Evolutionary conservation across 30 jellyfish, hydroid and myxozoan genomes (phyloP).

Genomic region (Calvadosia cruxmelitensis): DNA sequence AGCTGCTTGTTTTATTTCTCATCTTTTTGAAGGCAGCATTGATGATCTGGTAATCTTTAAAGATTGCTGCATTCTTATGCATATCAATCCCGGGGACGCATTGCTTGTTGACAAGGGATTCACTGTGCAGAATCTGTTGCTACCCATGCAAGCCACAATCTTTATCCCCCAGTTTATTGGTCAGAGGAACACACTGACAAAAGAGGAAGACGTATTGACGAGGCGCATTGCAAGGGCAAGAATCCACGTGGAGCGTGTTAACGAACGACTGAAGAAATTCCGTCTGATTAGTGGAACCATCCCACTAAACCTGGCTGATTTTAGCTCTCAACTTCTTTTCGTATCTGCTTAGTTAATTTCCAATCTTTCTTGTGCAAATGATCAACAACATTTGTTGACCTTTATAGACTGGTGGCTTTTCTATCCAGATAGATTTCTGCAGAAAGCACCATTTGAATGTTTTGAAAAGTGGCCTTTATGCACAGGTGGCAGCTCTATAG

Average conservation of each 20-base stretch:
- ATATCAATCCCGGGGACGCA: conserved; percentile 42
- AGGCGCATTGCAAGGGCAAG: conserved; percentile 78
- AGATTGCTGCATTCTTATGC: conserved; percentile 49
- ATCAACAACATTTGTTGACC: too few species aligned
- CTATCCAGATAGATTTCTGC: too few species aligned
- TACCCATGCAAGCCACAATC: conserved; percentile 60
- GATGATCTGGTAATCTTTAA: conserved; percentile 34
- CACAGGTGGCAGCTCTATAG: too few species aligned
- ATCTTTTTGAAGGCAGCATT: conserved; percentile 56
- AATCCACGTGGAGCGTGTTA: conserved; percentile 62
- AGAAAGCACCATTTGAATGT: too few species aligned
- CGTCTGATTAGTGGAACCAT: conserved; percentile 33
- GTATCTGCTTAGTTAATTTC: conserved; percentile 48
- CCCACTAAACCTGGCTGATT: conserved; percentile 43
- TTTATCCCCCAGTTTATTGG: conserved; percentile 68
- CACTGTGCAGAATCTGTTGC: conserved; percentile 51
- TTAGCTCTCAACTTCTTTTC: conserved; percentile 68
- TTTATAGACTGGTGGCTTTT: too few species aligned
- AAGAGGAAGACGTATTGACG: conserved; percentile 40
- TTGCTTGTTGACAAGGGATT: conserved; percentile 72
- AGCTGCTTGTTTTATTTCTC: conserved; percentile 31
- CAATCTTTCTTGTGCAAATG: conserved; percentile 29
- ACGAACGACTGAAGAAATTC: conserved; percentile 66
- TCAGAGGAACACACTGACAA: conserved; percentile 23
- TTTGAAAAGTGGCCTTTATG: too few species aligned